Conservation (phyloP, 1,140 invertebrate genomes). For the Penaeus chinensis region DNA sequence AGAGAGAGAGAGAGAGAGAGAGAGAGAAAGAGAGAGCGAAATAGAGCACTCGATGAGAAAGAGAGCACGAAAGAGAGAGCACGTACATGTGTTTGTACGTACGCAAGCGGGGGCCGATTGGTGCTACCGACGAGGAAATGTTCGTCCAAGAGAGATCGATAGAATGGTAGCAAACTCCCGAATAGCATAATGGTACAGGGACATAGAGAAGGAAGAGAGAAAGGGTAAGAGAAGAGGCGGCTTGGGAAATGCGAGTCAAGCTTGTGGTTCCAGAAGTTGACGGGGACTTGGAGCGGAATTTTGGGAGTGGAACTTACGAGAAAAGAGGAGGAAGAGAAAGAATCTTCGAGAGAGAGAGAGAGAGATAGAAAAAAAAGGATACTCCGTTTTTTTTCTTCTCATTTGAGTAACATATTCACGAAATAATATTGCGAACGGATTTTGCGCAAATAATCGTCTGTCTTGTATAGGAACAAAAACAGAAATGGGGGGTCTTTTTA, state of each 20-base stretch:
- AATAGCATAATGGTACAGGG: not conserved
- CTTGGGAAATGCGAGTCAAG: conserved; percentile 1
- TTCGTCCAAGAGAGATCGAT: not conserved
- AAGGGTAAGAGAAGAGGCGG: not conserved
- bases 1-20: too few relatives aligned
- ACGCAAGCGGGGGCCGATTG: too few relatives aligned
- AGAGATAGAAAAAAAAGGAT: not conserved
- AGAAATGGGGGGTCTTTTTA: too few relatives aligned
- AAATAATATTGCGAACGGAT: too few relatives aligned
- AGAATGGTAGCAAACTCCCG: not conserved
- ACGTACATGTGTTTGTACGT: too few relatives aligned
- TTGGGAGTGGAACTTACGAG: not conserved
- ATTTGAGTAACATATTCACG: too few relatives aligned
- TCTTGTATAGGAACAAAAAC: too few relatives aligned
- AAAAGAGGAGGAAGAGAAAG: not conserved
- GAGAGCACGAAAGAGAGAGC: too few relatives aligned
- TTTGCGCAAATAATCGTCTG: too few relatives aligned
- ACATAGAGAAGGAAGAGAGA: not conserved
- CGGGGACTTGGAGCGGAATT: not conserved
- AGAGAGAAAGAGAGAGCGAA: too few relatives aligned
- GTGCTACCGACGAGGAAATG: not conserved
- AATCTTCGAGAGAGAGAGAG: not conserved
- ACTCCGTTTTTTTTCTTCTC: too few relatives aligned
- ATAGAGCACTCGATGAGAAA: too few relatives aligned
- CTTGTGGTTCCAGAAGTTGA: not conserved